Conservation (phyloP, 2,113 vertebrate genomes). For the Tinamus guttatus region DNA sequence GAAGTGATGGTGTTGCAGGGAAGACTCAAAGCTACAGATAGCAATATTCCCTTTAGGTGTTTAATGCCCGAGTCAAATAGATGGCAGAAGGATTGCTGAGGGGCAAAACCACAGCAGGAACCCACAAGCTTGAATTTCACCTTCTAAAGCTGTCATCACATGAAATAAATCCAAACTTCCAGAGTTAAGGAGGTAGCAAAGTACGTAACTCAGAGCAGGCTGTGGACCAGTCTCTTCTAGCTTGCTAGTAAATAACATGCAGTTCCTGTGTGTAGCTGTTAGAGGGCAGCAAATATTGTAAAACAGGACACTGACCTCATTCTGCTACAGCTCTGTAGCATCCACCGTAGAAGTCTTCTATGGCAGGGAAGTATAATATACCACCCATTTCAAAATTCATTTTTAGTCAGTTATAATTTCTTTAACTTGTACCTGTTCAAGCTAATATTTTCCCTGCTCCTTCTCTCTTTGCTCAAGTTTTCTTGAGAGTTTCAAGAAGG, state of each 20-base stretch:
- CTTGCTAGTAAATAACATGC: not conserved
- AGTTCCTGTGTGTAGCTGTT: not conserved
- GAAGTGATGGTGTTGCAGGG: not conserved
- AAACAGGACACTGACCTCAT: not conserved
- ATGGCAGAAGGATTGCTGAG: not conserved
- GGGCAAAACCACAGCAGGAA: not conserved
- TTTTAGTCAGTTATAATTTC: not conserved
- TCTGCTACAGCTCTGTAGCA: not conserved
- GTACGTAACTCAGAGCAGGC: not conserved
- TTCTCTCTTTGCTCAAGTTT: not conserved
- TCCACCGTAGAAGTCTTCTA: not conserved
- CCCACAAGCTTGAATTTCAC: not conserved
- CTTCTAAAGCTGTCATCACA: accelerated
- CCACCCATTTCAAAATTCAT: not conserved
- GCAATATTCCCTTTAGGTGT: not conserved
- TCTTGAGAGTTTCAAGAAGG: not conserved
- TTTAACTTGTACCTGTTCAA: not conserved
- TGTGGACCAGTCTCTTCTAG: not conserved
- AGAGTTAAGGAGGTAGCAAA: not conserved
- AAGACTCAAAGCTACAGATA: not conserved
- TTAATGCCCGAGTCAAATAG: not conserved
- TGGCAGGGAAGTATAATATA: not conserved
- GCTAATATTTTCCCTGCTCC: not conserved
- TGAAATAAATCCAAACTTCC: accelerated
- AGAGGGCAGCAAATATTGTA: slow-evolving; percentile 57